Base-by-base conservation (phyloP, 2,888 invertebrate species). In the Cenopis cana region DNA sequence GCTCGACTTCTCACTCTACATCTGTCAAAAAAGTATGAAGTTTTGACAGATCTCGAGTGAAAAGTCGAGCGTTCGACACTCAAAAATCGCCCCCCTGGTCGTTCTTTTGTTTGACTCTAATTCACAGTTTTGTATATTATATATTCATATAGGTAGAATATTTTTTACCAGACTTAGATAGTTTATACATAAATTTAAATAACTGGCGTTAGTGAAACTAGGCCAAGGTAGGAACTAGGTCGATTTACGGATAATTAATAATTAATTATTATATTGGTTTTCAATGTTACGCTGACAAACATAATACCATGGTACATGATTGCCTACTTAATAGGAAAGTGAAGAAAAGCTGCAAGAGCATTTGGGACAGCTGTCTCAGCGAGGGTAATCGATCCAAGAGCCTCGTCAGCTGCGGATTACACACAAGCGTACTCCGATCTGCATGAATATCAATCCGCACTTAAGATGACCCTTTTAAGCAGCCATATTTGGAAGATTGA, bases 381-480 rank as follows among this genome's bases (percentile, higher is more conserved):
- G 49, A 14, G 50, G 50, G 69, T 36, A 24, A 69, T 64, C 64
- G 62, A 69, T 69, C 56, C 41, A 24, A 20, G 29, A 49, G 20
- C 50, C 50, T 33, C 69, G 64, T 64, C 69, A 57, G 52, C 33
- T 18, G 68, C 49, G 50, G 69, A 69, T 64, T 64, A 64, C 56
- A 36, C 46, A 69, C 57, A 41, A 50, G 62, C 57, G 49, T 33
- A 33, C 38, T 56, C 62, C 56, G 56, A 49, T 69, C 64, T 57
- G 69, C 62, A 50, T 69, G 62, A 69, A 69, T 69, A 64, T 57
- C 64, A 50, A 57, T 57, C 41, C 50, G 64, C 57, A 64, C 69
- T 69, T 69, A 64, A 69, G 57, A 50, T 69, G 69, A 69, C 64
- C 69, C 60, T 61, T 69, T 41, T 57, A 64, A 52, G 64, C 11